Base-by-base conservation (phyloP, 1,140 invertebrate genomes). In the Drosophila prosaltans region DNA sequence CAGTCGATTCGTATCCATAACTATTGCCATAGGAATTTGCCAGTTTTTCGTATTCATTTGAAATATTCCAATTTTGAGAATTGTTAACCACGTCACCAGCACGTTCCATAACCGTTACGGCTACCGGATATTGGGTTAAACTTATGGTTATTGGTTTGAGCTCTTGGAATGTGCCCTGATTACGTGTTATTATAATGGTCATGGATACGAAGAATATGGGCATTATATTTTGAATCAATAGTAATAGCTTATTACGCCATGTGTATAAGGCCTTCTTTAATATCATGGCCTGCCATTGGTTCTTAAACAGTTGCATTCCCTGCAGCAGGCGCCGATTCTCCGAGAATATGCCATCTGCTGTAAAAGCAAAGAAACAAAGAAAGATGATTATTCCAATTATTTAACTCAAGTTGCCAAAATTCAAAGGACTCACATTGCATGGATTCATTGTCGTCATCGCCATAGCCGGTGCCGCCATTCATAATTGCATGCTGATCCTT, bases 241-340 rank as follows among this genome's bases (percentile, higher is more conserved):
- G 91, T 0, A 94, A 78, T 2, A 94, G 62, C 92, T 94, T 94
- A 36, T 94, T 94, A 39, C 95, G 92, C 60, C 92, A 92, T 0
- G 94, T 92, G 7, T 94, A 94, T 9, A 95, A 92, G 2, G 93
- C 78, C 63, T 95, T 94, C 77, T 96, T 96, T 30, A 95, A 88
- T 21, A 95, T 82, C 93, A 95, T 95, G 0, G 94, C 95, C 32
- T 91, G 91, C 79, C 94, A 94, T 83, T 96, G 95, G 60, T 95
- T 95, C 1, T 51, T 10, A 0, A 65, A 69, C 1, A 92, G 48
- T 54, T 84, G 55, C 26, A 65, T 40, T 5, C 91, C 91, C 9
- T 75, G 73, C 1, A 91, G 59, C 21, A 78, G 30, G 0, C 74
- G 70, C 1, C 63, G 63, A 24, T 79, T 79, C 10, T 83, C 72